Evolutionary conservation across 2,888 invertebrate genomes (phyloP).

Genomic region (Coenonympha arcania): DNA sequence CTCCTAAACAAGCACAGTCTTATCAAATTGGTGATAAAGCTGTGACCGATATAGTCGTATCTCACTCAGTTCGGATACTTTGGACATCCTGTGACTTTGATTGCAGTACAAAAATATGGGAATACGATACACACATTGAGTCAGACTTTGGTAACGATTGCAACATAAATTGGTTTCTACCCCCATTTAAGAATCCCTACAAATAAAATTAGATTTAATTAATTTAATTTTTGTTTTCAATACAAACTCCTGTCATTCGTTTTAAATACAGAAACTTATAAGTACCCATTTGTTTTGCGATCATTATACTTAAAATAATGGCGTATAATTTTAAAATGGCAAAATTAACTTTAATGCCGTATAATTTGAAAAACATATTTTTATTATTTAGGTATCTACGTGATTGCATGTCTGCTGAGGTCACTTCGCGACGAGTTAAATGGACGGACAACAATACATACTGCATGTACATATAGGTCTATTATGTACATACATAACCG

Average conservation of each 20-base stretch:
- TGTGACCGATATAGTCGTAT: constrained; percentile 10
- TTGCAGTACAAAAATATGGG: background rate
- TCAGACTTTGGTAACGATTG: no score
- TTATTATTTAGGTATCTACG: no score
- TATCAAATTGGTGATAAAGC: constrained; percentile 10
- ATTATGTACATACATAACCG: constrained; percentile 4
- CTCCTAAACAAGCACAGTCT: background rate
- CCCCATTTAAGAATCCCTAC: no score
- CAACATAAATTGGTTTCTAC: no score
- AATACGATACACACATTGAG: no score
- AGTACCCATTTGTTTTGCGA: no score
- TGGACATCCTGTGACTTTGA: background rate
- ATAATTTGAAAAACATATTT: background rate
- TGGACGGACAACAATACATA: constrained; percentile 8
- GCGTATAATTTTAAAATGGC: background rate
- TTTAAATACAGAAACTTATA: no score
- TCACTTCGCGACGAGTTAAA: background rate
- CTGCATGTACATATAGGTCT: background rate
- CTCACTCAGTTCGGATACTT: background rate
- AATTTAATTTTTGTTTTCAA: no score
- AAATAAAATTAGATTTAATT: no score
- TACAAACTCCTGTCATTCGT: no score
- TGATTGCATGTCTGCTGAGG: constrained; percentile 2
- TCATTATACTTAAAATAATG: no score
- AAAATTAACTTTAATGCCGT: background rate